Base-by-base conservation (phyloP, 2,888 invertebrate species). In the Trimorus sp. region DNA sequence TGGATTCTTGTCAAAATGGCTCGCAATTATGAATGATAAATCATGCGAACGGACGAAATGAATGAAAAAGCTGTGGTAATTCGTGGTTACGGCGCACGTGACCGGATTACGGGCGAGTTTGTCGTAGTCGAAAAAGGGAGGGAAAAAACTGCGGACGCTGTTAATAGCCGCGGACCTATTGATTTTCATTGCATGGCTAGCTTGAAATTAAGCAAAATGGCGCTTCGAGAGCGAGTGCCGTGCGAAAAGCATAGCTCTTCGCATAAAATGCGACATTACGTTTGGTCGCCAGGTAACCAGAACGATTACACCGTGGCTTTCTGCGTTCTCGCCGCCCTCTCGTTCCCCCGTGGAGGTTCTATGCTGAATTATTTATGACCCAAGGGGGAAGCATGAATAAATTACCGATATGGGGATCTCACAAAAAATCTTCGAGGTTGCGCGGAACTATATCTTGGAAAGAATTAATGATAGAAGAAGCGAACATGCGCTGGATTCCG, bases 81-180 rank as follows among this genome's bases (percentile, higher is more conserved):
- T 26, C 26, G 26, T 4, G 26, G 26, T 26, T 26, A 26, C 26
- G 26, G 26, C 26, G 26, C 26, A 26, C 26, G 26, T 26, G 26
- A 26, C 26, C 26, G 26, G 26, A 26, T 26, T 26, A 26, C 26
- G 26, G 26, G 26, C 26, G 26, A 26, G 26, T 26, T 26, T 26
- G 26, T 26, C 26, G 26, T 26, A 26, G 26, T 26, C 26, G 26
- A 26, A 26, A 26, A 26, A 26, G 26, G 26, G 26, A 26, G 26
- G 26, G 26, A 26, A 26, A 26, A 26, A 26, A 26, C 26, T 69
- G 38, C 59, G 49, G 69, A 60, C 54, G 73, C 54, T 71, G 75
- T 63, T 74, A 66, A 88, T 89, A 89, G 89, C 89, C 90, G 89
- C 87, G 89, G 89, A 87, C 89, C 90, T 90, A 91, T 91, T 89